A percentile compares a stretch with the other conserved stretches of the same genome.
These are phyloP conservation scores for Thamnophis elegans DNA, from an alignment of 2,797 vertebrate genomes.

Conservation along the genomic window DNA sequence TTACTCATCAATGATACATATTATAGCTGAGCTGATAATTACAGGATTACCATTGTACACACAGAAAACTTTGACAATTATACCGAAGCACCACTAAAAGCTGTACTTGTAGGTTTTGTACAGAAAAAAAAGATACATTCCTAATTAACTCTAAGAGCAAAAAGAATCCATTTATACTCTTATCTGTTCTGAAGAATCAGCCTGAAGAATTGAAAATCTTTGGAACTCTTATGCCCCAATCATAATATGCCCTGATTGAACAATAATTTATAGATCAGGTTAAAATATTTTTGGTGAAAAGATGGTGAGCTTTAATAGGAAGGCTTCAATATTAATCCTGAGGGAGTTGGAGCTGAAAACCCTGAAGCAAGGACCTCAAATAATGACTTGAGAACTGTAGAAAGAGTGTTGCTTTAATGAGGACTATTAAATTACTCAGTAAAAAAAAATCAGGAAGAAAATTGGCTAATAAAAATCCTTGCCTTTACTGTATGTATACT, in stretches of 20 bases:
- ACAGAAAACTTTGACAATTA: slow-evolving; percentile 36
- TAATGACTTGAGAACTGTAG: neutral
- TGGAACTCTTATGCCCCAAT: slow-evolving; percentile 30
- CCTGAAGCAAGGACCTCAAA: neutral
- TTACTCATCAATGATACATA: neutral
- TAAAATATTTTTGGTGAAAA: neutral
- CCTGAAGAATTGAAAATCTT: slow-evolving; percentile 39
- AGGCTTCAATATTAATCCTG: neutral
- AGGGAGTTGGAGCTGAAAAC: neutral
- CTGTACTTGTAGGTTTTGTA: slow-evolving; percentile 31
- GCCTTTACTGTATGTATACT: neutral
- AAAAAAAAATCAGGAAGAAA: neutral
- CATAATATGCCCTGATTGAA: neutral
- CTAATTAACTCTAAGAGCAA: slow-evolving; percentile 24
- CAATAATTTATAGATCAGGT: neutral
- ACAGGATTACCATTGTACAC: neutral
- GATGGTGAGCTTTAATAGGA: neutral
- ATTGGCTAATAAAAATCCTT: neutral
- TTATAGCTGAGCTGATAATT: slow-evolving; percentile 36
- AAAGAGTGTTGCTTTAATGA: neutral
- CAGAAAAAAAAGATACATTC: neutral
- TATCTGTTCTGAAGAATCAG: slow-evolving; percentile 8
- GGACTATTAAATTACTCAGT: neutral
- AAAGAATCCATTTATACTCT: slow-evolving; percentile 25
- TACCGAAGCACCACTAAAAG: slow-evolving; percentile 35